Base-by-base conservation (phyloP, 2,888 invertebrate genomes). In the Melanostoma mellinum region DNA sequence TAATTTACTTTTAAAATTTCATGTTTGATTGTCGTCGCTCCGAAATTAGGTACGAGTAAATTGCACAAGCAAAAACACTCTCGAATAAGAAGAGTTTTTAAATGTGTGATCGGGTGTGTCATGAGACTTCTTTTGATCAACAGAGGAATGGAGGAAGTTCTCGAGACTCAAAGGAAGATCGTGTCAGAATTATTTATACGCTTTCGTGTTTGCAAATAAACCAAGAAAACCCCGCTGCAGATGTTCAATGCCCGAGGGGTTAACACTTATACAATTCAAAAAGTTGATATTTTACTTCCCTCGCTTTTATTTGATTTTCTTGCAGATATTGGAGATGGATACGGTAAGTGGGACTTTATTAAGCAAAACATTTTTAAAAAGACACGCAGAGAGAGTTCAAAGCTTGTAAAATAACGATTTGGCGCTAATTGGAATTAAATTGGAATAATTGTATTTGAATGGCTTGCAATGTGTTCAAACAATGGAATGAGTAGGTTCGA, bases 141-240 rank as follows among this genome's bases (percentile, higher is more conserved):
- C 69, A 20, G 20, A 20, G 79, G 79, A 84, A 84, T 84, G 84
- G 74, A 84, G 84, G 84, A 84, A 84, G 84, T 84, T 58, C 71
- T 79, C 79, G 55, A 79, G 79, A 75, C 84, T 78, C 84, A 84
- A 84, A 84, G 84, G 84, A 84, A 84, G 84, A 84, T 84, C 84
- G 67, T 84, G 84, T 84, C 84, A 84, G 84, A 84, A 84, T 84
- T 84, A 84, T 84, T 84, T 84, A 84, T 84, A 74, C 46, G 79
- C 65, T 74, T 84, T 84, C 79, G 79, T 79, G 84, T 79, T 75
- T 75, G 79, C 79, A 84, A 84, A 75, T 79, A 84, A 79, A 60
- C 65, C 79, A 65, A 63, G 65, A 71, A 52, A 71, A 42, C 42
- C 8, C 53, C 36, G 60, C 52, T 77, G 78, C 82, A 84, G 82